phyloP scores from a whole-genome alignment of 2,113 vertebrate species.

The Motacilla alba region DNA sequence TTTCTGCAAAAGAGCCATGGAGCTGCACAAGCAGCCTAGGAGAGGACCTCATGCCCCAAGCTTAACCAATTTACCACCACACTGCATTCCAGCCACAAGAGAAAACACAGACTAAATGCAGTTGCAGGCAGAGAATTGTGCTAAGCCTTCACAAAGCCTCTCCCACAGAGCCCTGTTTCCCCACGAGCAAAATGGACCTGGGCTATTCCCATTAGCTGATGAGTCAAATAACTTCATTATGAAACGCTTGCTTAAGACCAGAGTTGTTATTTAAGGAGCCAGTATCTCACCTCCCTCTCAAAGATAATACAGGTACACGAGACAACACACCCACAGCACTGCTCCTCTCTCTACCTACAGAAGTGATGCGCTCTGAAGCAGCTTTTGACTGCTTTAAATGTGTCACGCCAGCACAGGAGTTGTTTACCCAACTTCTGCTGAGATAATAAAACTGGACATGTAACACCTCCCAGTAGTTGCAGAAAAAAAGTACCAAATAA shows the following conservation, averaged over 20 bases:
- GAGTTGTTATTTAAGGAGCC: constrained; percentile 1
- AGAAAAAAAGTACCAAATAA: background rate
- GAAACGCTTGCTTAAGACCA: constrained; percentile 7
- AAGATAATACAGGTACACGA: background rate
- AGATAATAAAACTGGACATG: background rate
- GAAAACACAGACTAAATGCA: background rate
- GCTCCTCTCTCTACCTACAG: background rate
- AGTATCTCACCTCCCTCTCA: background rate
- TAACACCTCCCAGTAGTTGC: background rate
- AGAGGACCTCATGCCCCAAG: background rate
- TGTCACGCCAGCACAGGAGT: background rate
- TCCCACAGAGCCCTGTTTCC: background rate
- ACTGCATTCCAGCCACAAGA: background rate
- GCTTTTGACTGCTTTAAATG: background rate
- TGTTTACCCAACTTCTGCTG: background rate
- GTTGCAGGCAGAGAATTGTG: background rate
- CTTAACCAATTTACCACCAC: background rate
- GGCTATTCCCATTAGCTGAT: constrained; percentile 19
- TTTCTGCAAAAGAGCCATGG: background rate
- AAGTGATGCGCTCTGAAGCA: background rate
- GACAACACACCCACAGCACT: background rate
- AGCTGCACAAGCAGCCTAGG: background rate
- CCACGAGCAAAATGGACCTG: background rate
- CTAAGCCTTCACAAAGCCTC: background rate
- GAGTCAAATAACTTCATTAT: constrained; percentile 30